Evolutionary conservation across 1,140 invertebrate species (phyloP).

Genomic region (Bathynomus jamesi): DNA sequence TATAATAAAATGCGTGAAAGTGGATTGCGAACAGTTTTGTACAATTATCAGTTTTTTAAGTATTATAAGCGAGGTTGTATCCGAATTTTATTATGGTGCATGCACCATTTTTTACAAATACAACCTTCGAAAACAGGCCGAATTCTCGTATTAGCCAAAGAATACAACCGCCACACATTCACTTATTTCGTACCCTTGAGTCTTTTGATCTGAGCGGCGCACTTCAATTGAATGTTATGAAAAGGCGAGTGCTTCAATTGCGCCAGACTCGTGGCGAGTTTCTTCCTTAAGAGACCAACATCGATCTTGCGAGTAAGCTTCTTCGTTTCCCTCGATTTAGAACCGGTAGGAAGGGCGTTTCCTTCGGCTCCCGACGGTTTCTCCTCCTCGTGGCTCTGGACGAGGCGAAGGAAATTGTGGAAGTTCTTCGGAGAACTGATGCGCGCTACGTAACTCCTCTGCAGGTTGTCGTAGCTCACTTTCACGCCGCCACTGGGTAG

Average conservation of each 20-base stretch:
- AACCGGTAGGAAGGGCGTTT: not conserved
- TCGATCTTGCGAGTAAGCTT: not conserved
- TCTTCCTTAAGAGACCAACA: not conserved
- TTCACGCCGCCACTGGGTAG: slow-evolving; percentile 23
- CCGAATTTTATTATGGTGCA: too few species aligned
- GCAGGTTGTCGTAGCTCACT: slow-evolving; percentile 31
- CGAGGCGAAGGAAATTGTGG: slow-evolving; percentile 21
- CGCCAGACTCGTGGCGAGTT: not conserved
- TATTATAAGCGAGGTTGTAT: too few species aligned
- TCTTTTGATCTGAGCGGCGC: not conserved
- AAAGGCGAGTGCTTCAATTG: not conserved
- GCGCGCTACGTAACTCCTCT: slow-evolving; percentile 25
- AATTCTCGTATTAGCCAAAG: too few species aligned
- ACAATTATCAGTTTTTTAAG: too few species aligned
- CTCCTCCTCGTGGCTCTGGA: slow-evolving; percentile 5
- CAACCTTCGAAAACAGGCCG: too few species aligned
- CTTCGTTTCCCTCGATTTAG: not conserved
- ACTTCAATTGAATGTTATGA: not conserved
- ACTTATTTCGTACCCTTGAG: too few species aligned
- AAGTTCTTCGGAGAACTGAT: slow-evolving; percentile 31
- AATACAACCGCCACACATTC: too few species aligned
- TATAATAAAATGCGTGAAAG: too few species aligned
- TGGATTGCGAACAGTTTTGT: too few species aligned
- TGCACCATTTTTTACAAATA: too few species aligned
- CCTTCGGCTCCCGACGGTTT: not conserved